phyloP scores from a whole-genome alignment of 2,113 vertebrate genomes.

The Octodon degus region DNA sequence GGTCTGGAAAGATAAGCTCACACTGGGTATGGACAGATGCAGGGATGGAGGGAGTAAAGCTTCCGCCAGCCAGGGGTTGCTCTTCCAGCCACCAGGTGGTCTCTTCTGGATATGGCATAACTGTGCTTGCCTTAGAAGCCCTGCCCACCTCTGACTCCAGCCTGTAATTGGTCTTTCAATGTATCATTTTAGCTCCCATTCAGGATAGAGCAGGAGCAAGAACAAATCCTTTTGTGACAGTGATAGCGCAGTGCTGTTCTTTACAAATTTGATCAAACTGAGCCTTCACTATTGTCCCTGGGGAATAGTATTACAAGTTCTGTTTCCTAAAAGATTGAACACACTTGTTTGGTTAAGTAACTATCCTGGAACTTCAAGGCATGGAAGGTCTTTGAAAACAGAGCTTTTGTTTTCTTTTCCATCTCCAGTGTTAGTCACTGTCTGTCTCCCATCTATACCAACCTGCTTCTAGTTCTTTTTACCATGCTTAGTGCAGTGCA shows the following conservation, averaged over 20 bases:
- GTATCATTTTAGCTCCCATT: background rate
- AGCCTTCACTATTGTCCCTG: background rate
- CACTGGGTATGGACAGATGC: background rate
- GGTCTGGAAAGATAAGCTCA: constrained; percentile 72
- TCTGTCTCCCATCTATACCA: background rate
- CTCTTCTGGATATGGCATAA: background rate
- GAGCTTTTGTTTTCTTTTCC: background rate
- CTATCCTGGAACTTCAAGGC: background rate
- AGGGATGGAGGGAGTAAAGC: background rate
- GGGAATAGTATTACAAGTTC: background rate
- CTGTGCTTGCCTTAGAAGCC: background rate
- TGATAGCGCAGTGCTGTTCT: background rate
- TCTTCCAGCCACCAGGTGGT: background rate
- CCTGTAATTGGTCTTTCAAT: background rate
- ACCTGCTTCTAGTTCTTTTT: background rate
- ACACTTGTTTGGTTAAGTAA: background rate
- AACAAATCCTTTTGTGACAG: background rate
- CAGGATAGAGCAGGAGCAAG: background rate
- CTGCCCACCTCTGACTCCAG: background rate
- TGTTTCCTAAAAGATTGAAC: background rate
- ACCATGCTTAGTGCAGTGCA: background rate
- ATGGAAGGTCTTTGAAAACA: background rate
- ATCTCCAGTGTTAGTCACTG: too few relatives aligned
- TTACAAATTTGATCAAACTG: background rate
- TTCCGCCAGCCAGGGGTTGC: background rate